Evolutionary conservation across 1,140 invertebrate genomes (phyloP), one percentile per base, ranked within the genome.

Genomic region (Macrobrachium rosenbergii): DNA sequence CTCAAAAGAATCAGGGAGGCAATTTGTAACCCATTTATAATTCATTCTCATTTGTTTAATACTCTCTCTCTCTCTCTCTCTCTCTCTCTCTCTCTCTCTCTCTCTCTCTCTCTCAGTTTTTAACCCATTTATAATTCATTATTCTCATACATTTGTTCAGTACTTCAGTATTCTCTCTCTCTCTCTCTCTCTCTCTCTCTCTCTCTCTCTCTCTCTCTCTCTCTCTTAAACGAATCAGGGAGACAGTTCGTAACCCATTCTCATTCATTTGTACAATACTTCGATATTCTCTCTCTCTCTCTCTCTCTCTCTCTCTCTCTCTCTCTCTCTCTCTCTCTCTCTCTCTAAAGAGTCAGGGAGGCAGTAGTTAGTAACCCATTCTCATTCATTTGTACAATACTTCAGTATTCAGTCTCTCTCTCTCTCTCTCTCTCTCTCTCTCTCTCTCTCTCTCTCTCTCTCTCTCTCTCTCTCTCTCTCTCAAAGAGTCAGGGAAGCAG

Each of bases 101-200:
- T n/a, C n/a, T n/a, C n/a, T n/a, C n/a, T n/a, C n/a, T n/a, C n/a
- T n/a, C n/a, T n/a, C n/a, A n/a, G n/a, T n/a, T n/a, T n/a, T n/a
- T n/a, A n/a, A n/a, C n/a, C n/a, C n/a, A 14, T 63, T 12, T 63
- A 14, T 63, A 63, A 12, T n/a, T 63, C n/a, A 14, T 63, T 37
- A 28, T 37, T 16, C 69, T 37, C 43, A 37, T 11, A 21, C 69
- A 72, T 19, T 21, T 12, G 19, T 37, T 21, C 69, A 72, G 69
- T 21, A 28, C 21, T 72, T n/a, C n/a, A n/a, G n/a, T n/a, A n/a
- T n/a, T 73, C 69, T 73, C 69, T 73, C 69, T 73, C 69, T 73
- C 69, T 73, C 69, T 73, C 69, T 73, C 69, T 73, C 69, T 73
- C 69, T 73, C 69, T 73, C 69, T 73, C 69, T 73, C 69, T 73